Conservation (phyloP, 2,113 vertebrate species). For the Prochilodus magdalenae region DNA sequence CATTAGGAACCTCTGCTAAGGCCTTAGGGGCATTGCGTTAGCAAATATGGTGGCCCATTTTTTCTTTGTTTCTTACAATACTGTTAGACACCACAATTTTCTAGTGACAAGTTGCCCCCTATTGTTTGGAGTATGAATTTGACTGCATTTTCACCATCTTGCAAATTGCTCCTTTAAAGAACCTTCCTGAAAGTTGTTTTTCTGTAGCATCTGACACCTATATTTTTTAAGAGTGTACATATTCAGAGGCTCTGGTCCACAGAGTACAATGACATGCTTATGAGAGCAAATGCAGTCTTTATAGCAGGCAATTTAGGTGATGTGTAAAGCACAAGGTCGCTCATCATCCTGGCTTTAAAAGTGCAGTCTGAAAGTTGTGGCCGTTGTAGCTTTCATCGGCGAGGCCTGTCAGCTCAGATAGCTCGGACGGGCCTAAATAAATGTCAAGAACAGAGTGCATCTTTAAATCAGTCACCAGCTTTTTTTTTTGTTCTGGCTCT, state of each 20-base stretch:
- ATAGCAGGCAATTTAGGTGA: conserved; percentile 17
- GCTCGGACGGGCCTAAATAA: conserved; percentile 12
- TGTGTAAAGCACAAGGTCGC: conserved; percentile 42
- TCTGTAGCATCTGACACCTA: neutral
- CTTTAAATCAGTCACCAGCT: conserved; percentile 32
- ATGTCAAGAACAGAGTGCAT: conserved; percentile 20
- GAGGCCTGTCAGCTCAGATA: conserved; percentile 18
- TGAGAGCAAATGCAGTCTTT: conserved; percentile 27
- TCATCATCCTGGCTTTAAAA: conserved; percentile 23
- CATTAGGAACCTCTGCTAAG: too few species aligned
- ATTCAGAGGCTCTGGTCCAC: neutral
- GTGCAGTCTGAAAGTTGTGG: neutral
- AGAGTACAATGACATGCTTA: conserved; percentile 35
- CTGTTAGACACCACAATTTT: too few species aligned
- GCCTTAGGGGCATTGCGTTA: too few species aligned
- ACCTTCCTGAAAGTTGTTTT: too few species aligned
- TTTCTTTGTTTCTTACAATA: too few species aligned
- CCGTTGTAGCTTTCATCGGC: conserved; percentile 16
- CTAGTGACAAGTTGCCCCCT: too few species aligned
- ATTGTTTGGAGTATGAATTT: too few species aligned
- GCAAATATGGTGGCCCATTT: too few species aligned
- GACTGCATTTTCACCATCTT: too few species aligned
- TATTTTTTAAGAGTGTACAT: conserved; percentile 3
- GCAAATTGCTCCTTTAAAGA: too few species aligned
- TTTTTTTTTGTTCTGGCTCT: conserved; percentile 5